Evolutionary conservation across 2,113 vertebrate species (phyloP), one percentile per base, ranked within the genome.

Genomic region (Solea solea): DNA sequence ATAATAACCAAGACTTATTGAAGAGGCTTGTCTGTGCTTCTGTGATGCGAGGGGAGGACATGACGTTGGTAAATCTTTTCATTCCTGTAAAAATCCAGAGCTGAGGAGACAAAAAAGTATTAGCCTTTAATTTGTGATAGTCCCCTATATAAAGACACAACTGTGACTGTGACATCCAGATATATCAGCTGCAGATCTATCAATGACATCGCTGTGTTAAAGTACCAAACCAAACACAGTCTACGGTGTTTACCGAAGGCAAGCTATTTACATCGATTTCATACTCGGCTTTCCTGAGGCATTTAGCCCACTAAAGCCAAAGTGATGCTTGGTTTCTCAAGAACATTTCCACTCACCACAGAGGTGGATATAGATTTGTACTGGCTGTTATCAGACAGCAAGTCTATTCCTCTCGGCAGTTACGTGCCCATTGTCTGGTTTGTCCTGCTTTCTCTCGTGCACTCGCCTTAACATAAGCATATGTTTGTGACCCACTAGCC

Each of bases 391-490:
- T 59, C 34, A 67, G 44, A 60, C 57, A 27, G 39, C 60, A 28
- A 61, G 16, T 74, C 44, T 81, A n/a, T 54, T 64, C 58, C 8
- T 72, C 21, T 40, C 8, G 42, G 56, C 59, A 0, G 50, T 78
- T 78, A 57, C 9, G 66, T 64, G 48, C 21, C 62, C 16, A 14
- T 73, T 10, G 7, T 61, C 51, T 48, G 44, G 40, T 49, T 50
- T 67, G 70, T 55, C 9, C 68, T 21, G 63, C 58, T 69, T 87
- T 61, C 55, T 69, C 54, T 67, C n/a, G 45, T 55, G 64, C 67
- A 69, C 63, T 76, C 55, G 28, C 25, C 62, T 72, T 78, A 42
- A 64, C 68, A 56, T 67, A 44, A 82, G 58, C 55, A 74, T 64
- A 69, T 48, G 50, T 69, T 71, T 64, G 59, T 58, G 52, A 75